Evolutionary conservation across 2,888 invertebrate species (phyloP).

Genomic region (Dasysyrphus tricinctus): DNA sequence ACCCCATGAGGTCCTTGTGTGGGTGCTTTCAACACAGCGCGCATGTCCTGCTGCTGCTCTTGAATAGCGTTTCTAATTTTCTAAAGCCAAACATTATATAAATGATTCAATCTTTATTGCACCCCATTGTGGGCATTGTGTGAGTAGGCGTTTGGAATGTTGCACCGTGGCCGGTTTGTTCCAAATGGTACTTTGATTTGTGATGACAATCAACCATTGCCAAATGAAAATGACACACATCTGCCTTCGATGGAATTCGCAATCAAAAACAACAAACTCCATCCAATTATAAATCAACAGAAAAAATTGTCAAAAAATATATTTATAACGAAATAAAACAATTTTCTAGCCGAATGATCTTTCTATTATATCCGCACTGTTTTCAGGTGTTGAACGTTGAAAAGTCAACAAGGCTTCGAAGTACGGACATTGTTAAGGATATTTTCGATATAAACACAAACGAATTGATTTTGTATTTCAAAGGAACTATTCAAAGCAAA

Average conservation of each 20-base stretch:
- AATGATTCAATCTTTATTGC: conserved; percentile 71
- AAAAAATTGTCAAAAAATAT: conserved; percentile 41
- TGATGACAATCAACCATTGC: conserved; percentile 64
- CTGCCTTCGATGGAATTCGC: conserved; percentile 69
- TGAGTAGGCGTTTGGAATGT: conserved; percentile 67
- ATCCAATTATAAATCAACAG: conserved; percentile 64
- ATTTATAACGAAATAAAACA: conserved; percentile 32
- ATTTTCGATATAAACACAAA: conserved; percentile 67
- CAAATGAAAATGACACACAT: conserved; percentile 49
- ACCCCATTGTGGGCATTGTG: conserved; percentile 58
- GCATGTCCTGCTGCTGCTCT: conserved; percentile 60
- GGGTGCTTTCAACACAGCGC: conserved; percentile 70
- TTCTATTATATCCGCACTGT: conserved; percentile 54
- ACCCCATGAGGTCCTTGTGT: conserved; percentile 64
- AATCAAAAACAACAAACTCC: conserved; percentile 42
- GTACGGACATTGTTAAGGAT: conserved; percentile 43
- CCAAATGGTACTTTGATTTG: conserved; percentile 53
- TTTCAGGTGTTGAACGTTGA: conserved; percentile 59
- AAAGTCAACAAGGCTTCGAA: conserved; percentile 66
- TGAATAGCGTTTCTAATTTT: conserved; percentile 73
- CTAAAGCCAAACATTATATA: conserved; percentile 74
- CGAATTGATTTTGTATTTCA: conserved; percentile 69
- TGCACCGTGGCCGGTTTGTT: conserved; percentile 20
- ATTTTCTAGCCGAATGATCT: conserved; percentile 63
- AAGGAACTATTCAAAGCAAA: conserved; percentile 4